A percentile compares a stretch with the other conserved stretches of the same genome.
These are phyloP conservation scores for Valencia hispanica DNA, from an alignment of 2,797 vertebrate species.

Conservation along the genomic window DNA sequence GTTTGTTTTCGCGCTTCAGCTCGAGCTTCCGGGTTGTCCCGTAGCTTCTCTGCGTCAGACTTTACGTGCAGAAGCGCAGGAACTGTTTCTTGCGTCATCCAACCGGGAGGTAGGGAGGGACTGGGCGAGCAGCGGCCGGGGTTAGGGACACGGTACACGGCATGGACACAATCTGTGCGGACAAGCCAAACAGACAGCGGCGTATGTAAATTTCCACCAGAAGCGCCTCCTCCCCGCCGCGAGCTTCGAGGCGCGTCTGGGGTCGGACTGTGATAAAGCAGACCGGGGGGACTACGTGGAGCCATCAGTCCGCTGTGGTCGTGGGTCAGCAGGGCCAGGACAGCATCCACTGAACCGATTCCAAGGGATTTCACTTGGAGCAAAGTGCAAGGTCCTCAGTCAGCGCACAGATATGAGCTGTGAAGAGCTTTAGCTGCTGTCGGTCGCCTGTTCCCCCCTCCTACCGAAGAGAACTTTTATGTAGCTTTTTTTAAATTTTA, in stretches of 20 bases:
- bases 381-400: slow-evolving; percentile 74
- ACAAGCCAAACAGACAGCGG: not conserved
- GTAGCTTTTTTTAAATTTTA: slow-evolving; percentile 11
- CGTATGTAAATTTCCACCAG: not conserved
- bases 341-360: slow-evolving; percentile 8
- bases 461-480: slow-evolving; percentile 12
- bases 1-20: slow-evolving; percentile 17
- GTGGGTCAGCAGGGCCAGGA: slow-evolving; percentile 17
- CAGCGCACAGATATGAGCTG: slow-evolving; percentile 58
- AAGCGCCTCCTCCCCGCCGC: slow-evolving; percentile 5
- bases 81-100: slow-evolving; percentile 58
- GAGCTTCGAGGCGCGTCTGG: not conserved
- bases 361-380: slow-evolving; percentile 41
- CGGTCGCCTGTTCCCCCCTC: not conserved
- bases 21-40: slow-evolving; percentile 43
- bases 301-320: not conserved
- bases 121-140: not conserved
- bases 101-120: too few species aligned
- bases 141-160: not conserved
- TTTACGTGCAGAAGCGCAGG: slow-evolving; percentile 12
- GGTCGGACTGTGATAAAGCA: not conserved
- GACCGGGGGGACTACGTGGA: not conserved
- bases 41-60: not conserved
- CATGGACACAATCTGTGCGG: not conserved
- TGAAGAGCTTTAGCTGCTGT: slow-evolving; percentile 30